Evolutionary conservation across 2,797 vertebrate species (phyloP).

Genomic region (Coreius guichenoti): DNA sequence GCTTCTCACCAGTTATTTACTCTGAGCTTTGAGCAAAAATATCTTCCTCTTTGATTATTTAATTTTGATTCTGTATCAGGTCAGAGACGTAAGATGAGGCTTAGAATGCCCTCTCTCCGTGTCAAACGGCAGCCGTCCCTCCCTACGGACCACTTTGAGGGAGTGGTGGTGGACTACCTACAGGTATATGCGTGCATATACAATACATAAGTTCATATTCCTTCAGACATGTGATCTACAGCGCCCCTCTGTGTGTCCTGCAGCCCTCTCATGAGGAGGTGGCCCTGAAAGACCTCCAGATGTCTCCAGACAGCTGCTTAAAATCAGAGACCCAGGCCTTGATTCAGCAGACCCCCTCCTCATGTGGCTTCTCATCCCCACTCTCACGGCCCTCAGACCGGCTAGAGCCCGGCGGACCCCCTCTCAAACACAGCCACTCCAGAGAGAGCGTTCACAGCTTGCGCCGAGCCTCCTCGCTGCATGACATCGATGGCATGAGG

Average conservation of each 20-base stretch:
- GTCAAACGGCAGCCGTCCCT: slow-evolving; percentile 80
- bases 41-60: not conserved
- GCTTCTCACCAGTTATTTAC: not conserved
- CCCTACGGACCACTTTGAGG: slow-evolving; percentile 88
- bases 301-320: slow-evolving; percentile 85
- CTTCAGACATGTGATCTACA: slow-evolving; percentile 34
- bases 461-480: slow-evolving; percentile 85
- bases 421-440: slow-evolving; percentile 75
- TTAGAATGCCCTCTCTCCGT: slow-evolving; percentile 86
- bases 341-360: slow-evolving; percentile 82
- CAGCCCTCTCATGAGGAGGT: slow-evolving; percentile 84
- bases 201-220: slow-evolving; percentile 7
- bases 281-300: slow-evolving; percentile 85
- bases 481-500: slow-evolving; percentile 86
- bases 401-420: slow-evolving; percentile 72
- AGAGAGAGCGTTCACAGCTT: slow-evolving; percentile 84
- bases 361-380: slow-evolving; percentile 67
- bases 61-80: slow-evolving; percentile 68
- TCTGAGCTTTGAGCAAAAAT: not conserved
- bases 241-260: slow-evolving; percentile 25
- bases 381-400: slow-evolving; percentile 73
- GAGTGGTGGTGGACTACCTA: slow-evolving; percentile 87
- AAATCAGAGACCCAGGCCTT: slow-evolving; percentile 89
- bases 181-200: slow-evolving; percentile 73
- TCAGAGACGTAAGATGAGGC: slow-evolving; percentile 84